phyloP scores from a whole-genome alignment of 2,888 invertebrate species.

The Electrophaes corylata region DNA sequence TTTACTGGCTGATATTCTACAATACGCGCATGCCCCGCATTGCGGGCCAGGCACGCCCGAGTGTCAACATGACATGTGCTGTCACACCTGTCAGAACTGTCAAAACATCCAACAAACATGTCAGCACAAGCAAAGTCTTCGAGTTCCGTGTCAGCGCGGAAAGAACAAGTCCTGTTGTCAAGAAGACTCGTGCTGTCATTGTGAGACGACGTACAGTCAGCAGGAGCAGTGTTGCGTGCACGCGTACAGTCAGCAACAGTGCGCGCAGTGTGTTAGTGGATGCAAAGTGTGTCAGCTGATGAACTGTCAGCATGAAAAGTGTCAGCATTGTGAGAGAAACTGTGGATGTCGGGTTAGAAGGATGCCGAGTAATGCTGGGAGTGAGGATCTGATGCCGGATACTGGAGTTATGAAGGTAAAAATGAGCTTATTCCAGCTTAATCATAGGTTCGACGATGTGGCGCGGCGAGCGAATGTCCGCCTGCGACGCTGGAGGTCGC shows the following conservation, averaged over 20 bases:
- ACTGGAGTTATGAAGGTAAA: slow-evolving; percentile 52
- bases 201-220: slow-evolving; percentile 27
- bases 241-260: slow-evolving; percentile 24
- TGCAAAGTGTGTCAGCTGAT: neutral
- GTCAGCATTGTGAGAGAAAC: slow-evolving; percentile 4
- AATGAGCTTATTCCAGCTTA: too few species aligned
- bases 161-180: slow-evolving; percentile 24
- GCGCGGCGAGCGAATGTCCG: too few species aligned
- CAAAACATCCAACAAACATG: slow-evolving; percentile 1
- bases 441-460: too few species aligned
- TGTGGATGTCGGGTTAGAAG: slow-evolving; percentile 28
- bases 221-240: slow-evolving; percentile 26
- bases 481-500: too few species aligned
- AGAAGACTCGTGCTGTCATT: slow-evolving; percentile 26
- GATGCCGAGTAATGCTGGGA: slow-evolving; percentile 49
- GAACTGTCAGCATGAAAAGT: slow-evolving; percentile 2
- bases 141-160: slow-evolving; percentile 20
- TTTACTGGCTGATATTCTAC: slow-evolving; percentile 89
- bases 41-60: slow-evolving; percentile 42
- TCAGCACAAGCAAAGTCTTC: neutral
- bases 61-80: slow-evolving; percentile 26
- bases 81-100: slow-evolving; percentile 19
- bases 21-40: slow-evolving; percentile 80
- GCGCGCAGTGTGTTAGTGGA: neutral
- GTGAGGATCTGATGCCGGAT: slow-evolving; percentile 44